Conservation (phyloP, 1,140 invertebrate species). For the Heliconius hewitsoni region DNA sequence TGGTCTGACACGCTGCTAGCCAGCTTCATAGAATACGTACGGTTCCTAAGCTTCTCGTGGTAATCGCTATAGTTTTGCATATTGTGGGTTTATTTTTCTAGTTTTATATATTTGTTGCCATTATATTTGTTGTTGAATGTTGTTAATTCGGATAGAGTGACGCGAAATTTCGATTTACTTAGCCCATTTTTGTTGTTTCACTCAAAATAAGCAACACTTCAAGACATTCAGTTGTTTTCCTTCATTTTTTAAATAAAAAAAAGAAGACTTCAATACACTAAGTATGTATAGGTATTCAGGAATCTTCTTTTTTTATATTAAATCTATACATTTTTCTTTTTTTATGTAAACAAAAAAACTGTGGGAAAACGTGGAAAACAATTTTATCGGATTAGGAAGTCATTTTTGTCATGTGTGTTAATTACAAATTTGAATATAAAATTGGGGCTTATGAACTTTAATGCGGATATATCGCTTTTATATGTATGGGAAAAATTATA, state of each 20-base stretch:
- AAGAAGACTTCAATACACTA: neutral
- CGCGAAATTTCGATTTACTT: neutral
- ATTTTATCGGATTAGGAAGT: conserved; percentile 72
- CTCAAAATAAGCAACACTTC: neutral
- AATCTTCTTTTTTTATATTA: neutral
- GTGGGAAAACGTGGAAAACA: neutral
- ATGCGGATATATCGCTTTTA: conserved; percentile 40
- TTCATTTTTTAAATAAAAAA: neutral
- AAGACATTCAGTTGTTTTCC: neutral
- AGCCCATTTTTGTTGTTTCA: neutral
- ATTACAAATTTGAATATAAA: conserved; percentile 49
- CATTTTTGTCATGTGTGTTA: conserved; percentile 53
- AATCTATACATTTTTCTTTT: neutral
- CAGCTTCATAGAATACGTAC: conserved; percentile 46
- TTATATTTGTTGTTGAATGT: neutral
- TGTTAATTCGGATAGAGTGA: neutral
- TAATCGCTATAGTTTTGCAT: neutral
- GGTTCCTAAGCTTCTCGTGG: conserved; percentile 16
- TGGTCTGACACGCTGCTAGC: conserved; percentile 62
- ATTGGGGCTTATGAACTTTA: conserved; percentile 42
- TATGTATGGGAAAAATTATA: conserved; percentile 15
- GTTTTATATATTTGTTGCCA: neutral
- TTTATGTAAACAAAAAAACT: neutral
- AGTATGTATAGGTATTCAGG: neutral
- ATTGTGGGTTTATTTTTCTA: neutral